phyloP scores from a whole-genome alignment of 2,797 vertebrate species.

The Acipenser ruthenus region DNA sequence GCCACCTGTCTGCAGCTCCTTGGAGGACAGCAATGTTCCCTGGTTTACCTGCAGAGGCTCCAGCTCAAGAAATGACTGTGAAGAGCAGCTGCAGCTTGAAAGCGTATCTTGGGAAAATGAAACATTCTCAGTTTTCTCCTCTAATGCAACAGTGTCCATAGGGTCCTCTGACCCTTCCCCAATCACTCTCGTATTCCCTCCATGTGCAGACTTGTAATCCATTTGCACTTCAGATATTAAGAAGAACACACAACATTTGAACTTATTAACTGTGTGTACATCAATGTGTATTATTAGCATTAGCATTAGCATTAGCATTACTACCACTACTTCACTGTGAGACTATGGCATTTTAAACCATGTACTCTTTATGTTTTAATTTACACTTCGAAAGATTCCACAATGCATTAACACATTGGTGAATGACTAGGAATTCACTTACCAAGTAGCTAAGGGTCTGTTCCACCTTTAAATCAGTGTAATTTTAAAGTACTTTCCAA shows the following conservation, averaged over 20 bases:
- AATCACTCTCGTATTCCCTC: conserved; percentile 10
- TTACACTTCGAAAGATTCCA: too few relatives aligned
- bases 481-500: too few relatives aligned
- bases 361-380: too few relatives aligned
- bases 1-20: too few relatives aligned
- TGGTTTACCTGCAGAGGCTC: conserved; percentile 29
- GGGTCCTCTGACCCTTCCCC: conserved; percentile 14
- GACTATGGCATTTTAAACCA: too few relatives aligned
- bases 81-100: conserved; percentile 4
- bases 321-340: too few relatives aligned
- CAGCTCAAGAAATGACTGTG: conserved; percentile 22
- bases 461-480: too few relatives aligned
- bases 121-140: conserved; percentile 18
- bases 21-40: too few relatives aligned
- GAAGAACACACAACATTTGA: conserved; percentile 1
- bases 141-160: conserved; percentile 5
- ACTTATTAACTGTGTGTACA: not conserved
- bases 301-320: too few relatives aligned
- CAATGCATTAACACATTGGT: too few relatives aligned
- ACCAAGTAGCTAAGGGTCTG: too few relatives aligned
- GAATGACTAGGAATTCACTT: too few relatives aligned
- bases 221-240: conserved; percentile 23
- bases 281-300: not conserved
- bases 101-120: conserved; percentile 12
- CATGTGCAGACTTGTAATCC: conserved; percentile 12